Evolutionary conservation across 2,113 vertebrate species (phyloP).

Genomic region (Syrmaticus mikado): DNA sequence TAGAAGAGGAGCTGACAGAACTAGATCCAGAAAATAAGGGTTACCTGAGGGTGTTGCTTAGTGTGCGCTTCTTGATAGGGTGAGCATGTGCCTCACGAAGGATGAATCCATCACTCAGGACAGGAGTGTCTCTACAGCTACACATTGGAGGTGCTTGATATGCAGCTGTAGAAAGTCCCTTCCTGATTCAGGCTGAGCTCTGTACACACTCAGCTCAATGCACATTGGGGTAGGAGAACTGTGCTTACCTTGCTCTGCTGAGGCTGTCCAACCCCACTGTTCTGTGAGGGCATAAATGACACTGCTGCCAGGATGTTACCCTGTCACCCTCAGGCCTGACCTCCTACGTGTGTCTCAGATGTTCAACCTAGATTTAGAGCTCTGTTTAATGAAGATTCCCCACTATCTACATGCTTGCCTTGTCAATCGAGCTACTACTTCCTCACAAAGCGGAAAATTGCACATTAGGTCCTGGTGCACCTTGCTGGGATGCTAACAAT

Average conservation of each 20-base stretch:
- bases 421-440: not conserved
- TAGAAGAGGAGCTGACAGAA: not conserved
- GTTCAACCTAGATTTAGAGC: not conserved
- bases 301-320: not conserved
- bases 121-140: not conserved
- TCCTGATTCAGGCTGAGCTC: rapidly evolving
- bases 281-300: not conserved
- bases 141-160: not conserved
- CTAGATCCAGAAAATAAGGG: not conserved
- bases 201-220: not conserved
- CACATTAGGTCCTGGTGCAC: not conserved
- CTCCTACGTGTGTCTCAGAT: not conserved
- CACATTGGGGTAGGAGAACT: not conserved
- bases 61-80: not conserved
- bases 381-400: not conserved
- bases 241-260: rapidly evolving
- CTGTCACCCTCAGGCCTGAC: not conserved
- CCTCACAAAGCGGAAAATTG: not conserved
- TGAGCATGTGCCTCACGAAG: rapidly evolving
- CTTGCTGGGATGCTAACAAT: not conserved
- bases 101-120: not conserved
- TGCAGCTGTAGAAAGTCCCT: not conserved
- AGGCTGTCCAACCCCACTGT: not conserved
- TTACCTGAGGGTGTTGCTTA: not conserved
- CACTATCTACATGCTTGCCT: not conserved